Evolutionary conservation across 2,113 vertebrate species (phyloP).

Genomic region (Zingel zingel): DNA sequence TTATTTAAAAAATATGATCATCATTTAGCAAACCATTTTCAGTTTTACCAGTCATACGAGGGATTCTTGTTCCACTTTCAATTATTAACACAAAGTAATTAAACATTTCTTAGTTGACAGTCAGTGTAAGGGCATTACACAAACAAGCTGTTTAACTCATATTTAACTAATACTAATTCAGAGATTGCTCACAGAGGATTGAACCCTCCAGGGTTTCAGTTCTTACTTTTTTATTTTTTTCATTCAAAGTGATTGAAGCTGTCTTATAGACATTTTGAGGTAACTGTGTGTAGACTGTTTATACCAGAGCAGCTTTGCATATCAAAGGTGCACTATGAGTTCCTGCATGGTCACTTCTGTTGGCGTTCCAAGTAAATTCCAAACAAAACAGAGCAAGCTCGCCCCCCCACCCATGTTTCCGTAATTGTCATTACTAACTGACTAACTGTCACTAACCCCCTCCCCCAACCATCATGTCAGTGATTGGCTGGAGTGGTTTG

Average conservation of each 20-base stretch:
- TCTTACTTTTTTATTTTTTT: conserved; percentile 15
- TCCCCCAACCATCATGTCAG: too few species aligned
- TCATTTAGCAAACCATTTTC: background rate
- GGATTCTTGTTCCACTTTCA: background rate
- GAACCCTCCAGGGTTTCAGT: conserved; percentile 5
- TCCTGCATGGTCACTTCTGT: too few species aligned
- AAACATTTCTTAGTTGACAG: background rate
- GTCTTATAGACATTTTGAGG: conserved; percentile 11
- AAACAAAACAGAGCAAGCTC: too few species aligned
- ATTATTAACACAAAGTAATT: background rate
- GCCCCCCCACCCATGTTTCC: too few species aligned
- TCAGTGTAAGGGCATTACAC: background rate
- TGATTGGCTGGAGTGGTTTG: too few species aligned
- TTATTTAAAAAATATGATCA: background rate
- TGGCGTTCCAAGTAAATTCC: too few species aligned
- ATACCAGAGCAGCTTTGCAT: conserved; percentile 24
- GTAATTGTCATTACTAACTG: too few species aligned
- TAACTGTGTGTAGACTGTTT: conserved; percentile 6
- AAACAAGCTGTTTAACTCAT: background rate
- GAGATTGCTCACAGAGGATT: background rate
- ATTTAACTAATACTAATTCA: background rate
- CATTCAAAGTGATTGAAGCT: conserved; percentile 9
- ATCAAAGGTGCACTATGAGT: background rate
- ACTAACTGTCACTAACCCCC: too few species aligned
- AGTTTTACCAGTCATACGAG: background rate